Evolutionary conservation across 2,797 vertebrate genomes (phyloP).

Genomic region (Chelon labrosus): DNA sequence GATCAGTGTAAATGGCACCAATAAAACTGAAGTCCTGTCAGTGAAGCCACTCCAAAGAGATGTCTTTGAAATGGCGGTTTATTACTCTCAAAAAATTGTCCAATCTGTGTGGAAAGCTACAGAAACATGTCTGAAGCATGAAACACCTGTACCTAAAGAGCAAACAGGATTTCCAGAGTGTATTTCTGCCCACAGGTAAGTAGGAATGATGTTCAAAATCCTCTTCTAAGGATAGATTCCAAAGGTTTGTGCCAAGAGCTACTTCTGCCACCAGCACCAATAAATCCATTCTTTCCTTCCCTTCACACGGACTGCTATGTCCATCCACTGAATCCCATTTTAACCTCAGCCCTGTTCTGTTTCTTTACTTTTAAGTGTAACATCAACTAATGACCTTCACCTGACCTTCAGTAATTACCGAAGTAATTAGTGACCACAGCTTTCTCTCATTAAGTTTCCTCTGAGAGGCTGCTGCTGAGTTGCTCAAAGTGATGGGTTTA

Average conservation of each 20-base stretch:
- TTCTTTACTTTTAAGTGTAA: constrained; percentile 17
- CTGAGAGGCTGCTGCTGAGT: constrained; percentile 16
- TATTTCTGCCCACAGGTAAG: constrained; percentile 7
- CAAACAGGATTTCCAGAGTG: constrained; percentile 19
- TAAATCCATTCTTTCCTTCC: constrained; percentile 11
- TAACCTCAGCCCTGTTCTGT: not conserved
- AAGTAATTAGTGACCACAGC: constrained; percentile 44
- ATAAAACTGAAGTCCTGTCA: constrained; percentile 11
- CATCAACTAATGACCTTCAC: constrained; percentile 49
- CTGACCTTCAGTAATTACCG: constrained; percentile 45
- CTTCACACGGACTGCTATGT: not conserved
- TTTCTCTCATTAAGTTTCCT: constrained; percentile 47
- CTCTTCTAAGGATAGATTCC: constrained; percentile 10
- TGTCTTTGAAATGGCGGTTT: not conserved
- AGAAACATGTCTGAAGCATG: not conserved
- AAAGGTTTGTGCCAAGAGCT: constrained; percentile 3
- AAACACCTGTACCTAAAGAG: not conserved
- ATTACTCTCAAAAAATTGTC: not conserved
- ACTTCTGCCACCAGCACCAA: not conserved
- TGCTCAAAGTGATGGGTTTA: constrained; percentile 18
- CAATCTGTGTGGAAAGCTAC: not conserved
- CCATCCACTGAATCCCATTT: constrained; percentile 11
- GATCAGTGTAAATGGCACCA: not conserved
- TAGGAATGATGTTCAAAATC: constrained; percentile 1
- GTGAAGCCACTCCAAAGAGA: constrained; percentile 9